Percentiles rank a stretch among this genome's conserved stretches.
These are phyloP conservation scores for Rhinichthys osculus DNA, from an alignment of 2,797 vertebrate genomes.

Conservation along the genomic window DNA sequence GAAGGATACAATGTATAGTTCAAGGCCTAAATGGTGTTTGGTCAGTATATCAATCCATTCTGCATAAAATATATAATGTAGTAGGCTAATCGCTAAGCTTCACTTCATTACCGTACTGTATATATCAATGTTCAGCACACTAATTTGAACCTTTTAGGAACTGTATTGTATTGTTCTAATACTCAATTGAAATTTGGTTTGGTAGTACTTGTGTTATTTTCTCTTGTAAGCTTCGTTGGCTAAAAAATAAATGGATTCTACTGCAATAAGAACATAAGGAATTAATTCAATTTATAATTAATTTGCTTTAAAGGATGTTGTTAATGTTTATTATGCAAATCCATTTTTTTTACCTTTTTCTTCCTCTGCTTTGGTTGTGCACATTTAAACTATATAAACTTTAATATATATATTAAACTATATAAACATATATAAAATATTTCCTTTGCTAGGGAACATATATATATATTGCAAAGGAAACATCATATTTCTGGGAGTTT, in stretches of 20 bases:
- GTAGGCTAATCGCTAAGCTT: background rate
- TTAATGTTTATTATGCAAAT: background rate
- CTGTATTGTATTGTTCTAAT: background rate
- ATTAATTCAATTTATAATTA: background rate
- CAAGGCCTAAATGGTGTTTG: background rate
- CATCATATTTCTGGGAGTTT: background rate
- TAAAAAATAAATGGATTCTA: background rate
- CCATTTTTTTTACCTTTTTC: fast-evolving
- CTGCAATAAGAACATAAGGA: background rate
- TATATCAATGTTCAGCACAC: background rate
- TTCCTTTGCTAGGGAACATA: too few species aligned
- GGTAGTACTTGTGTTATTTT: background rate
- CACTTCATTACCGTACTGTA: background rate
- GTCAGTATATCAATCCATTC: background rate
- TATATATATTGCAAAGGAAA: background rate
- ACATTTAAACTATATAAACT: too few species aligned
- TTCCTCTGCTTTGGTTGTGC: background rate
- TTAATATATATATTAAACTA: too few species aligned
- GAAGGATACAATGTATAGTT: background rate
- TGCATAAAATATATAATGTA: background rate
- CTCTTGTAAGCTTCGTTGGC: background rate
- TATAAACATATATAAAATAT: background rate
- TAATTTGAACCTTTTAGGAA: background rate
- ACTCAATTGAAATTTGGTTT: background rate
- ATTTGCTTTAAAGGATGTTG: background rate